Evolutionary conservation across 2,797 vertebrate genomes (phyloP), one percentile per base, ranked within the genome.

Genomic region (Epinephelus coioides): DNA sequence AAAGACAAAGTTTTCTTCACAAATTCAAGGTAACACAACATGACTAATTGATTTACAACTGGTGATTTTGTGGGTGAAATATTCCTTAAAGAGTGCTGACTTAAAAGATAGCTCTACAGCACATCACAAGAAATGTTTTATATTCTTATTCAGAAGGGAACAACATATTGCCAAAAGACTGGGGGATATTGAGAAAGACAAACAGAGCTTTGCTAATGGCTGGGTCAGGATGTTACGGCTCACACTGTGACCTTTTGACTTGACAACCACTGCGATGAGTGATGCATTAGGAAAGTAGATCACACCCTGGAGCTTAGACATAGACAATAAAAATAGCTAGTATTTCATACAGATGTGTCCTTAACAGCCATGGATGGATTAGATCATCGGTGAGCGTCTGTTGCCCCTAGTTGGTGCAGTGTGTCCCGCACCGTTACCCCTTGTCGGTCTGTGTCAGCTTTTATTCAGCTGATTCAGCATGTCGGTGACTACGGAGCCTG

Each of bases 161-260:
- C 69, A 82, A 63, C 30, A 34, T 68, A 54, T 65, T 85, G 30
- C 53, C 69, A 65, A 60, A 50, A 73, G 50, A 76, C 64, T 1
- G n/a, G 8, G 49, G 69, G 25, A 76, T 72, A 27, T 83, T 79
- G 76, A 77, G 84, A 87, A 87, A 79, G 62, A 81, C 30, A 54
- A 72, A 56, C 9, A 17, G 9, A 40, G 3, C 38, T 83, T 68
- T 55, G 69, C 66, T 73, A 62, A 80, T 66, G 5, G 6, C 34
- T 69, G 50, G 30, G n/a, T 65, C 30, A 57, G 30, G n/a, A 63
- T 79, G 53, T 53, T 76, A 63, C 61, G 25, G 27, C 25, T 74
- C 69, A n/a, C 30, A 69, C 17, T 14, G 25, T 64, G 56, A 84
- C 53, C 44, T 82, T 81, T 75, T 73, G 25, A 50, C 11, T 49